Evolutionary conservation across 2,797 vertebrate species (phyloP), one percentile per base, ranked within the genome.

Genomic region (Ptychobarbus kaznakovi): DNA sequence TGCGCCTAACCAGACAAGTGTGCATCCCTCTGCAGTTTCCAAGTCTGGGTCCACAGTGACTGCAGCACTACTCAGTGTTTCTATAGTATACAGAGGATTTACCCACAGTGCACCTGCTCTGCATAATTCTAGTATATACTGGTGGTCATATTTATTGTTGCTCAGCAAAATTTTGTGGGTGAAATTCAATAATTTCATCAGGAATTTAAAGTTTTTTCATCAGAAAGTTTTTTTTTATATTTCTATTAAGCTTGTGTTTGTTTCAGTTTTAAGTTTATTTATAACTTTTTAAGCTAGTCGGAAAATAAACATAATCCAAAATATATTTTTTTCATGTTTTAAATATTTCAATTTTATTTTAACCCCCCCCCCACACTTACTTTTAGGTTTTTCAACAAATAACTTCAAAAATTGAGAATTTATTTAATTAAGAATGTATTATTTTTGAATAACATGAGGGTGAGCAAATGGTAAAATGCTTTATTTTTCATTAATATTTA

Each of bases 71-170:
- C 32, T n/a, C 51, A 77, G 18, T 1, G 16, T 40, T 56, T 6
- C 5, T 58, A 40, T 3, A 38, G 15, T 7, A 46, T 65, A 25
- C 9, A 77, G 53, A 16, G 7, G 53, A 61, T 13, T 69, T 75
- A 70, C 66, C 49, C 32, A 81, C 53, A 70, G 40, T 42, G 35
- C 51, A 72, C 49, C 51, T 72, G 80, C 16, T 44, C 3, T 82
- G 20, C 16, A 32, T 18, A 25, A 53, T 70, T 35, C 65, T 22
- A 68, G 61, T 18, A 79, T 28, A 35, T 63, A 38, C 8, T 8
- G 7, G 32, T 8, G 7, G 32, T 35, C 32, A 11, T 12, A 61
- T 61, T 61, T 58, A 58, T 53, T 0, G 0, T 53, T 61, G n/a
- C n/a, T 63, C 46, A 49, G 53, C 8, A 9, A 56, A 58, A 58